These are phyloP conservation scores for Esperia sulphurella DNA, from an alignment of 2,888 invertebrate genomes.

Conservation along the genomic window DNA sequence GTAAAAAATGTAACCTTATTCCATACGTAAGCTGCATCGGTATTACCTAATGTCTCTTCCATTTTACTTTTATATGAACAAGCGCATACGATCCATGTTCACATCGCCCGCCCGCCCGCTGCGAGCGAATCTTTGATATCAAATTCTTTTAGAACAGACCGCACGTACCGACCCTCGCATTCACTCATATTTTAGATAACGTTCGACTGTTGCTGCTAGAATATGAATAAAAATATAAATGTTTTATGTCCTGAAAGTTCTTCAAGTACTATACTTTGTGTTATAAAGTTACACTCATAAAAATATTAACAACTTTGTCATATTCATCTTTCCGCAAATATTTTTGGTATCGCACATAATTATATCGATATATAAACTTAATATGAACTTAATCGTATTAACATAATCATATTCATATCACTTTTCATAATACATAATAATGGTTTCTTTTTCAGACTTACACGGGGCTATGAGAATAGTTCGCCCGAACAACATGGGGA, in stretches of 20 bases:
- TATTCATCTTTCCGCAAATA: too few relatives aligned
- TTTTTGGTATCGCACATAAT: too few relatives aligned
- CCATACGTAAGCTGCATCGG: too few relatives aligned
- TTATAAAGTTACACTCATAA: too few relatives aligned
- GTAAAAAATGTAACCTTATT: too few relatives aligned
- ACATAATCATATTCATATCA: too few relatives aligned
- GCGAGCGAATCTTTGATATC: slow-evolving; percentile 65
- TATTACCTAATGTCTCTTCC: slow-evolving; percentile 15
- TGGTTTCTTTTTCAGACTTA: background rate
- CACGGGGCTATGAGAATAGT: background rate
- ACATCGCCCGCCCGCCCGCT: slow-evolving; percentile 22
- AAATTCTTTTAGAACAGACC: slow-evolving; percentile 70
- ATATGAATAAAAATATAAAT: slow-evolving; percentile 62
- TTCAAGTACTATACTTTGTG: too few relatives aligned
- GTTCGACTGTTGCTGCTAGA: slow-evolving; percentile 61
- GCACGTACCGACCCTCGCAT: slow-evolving; percentile 56
- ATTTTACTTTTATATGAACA: slow-evolving; percentile 14
- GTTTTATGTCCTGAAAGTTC: slow-evolving; percentile 33
- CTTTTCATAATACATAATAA: too few relatives aligned
- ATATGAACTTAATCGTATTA: too few relatives aligned
- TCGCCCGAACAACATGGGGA: slow-evolving; percentile 35
- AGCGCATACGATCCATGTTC: slow-evolving; percentile 29
- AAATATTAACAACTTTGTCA: too few relatives aligned
- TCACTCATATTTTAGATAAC: slow-evolving; percentile 71
- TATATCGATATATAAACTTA: too few relatives aligned